Percentiles rank a stretch among this genome's conserved stretches.
Evolutionary conservation across 2,113 vertebrate species (phyloP).

Genomic region (Sinocyclocheilus anophthalmus): DNA sequence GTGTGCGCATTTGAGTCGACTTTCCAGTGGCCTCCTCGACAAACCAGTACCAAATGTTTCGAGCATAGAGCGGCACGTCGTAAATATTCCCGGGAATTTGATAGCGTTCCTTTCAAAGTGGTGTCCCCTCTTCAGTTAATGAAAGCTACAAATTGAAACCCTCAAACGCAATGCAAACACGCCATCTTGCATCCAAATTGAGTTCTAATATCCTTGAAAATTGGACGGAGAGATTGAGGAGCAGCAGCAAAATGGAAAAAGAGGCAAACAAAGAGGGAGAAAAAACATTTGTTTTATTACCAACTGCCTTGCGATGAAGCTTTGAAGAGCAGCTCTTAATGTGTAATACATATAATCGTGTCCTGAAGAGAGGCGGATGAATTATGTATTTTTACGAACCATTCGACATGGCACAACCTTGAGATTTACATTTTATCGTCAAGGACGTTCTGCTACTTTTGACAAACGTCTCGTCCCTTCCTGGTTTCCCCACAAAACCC

Average conservation of each 20-base stretch:
- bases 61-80: slow-evolving; percentile 39
- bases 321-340: slow-evolving; percentile 63
- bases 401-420: slow-evolving; percentile 76
- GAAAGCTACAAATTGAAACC: slow-evolving; percentile 59
- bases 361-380: slow-evolving; percentile 73
- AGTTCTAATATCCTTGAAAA: slow-evolving; percentile 62
- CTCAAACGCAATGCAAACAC: slow-evolving; percentile 47
- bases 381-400: slow-evolving; percentile 76
- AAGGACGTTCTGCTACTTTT: slow-evolving; percentile 71
- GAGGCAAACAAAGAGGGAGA: neutral
- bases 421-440: slow-evolving; percentile 82
- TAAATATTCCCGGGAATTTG: slow-evolving; percentile 62
- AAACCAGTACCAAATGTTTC: slow-evolving; percentile 71
- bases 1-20: neutral
- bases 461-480: slow-evolving; percentile 58
- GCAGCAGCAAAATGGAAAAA: slow-evolving; percentile 3
- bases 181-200: slow-evolving; percentile 60
- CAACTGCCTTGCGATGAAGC: slow-evolving; percentile 59
- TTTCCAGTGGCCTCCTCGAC: slow-evolving; percentile 62
- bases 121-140: slow-evolving; percentile 54
- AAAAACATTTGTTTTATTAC: slow-evolving; percentile 39
- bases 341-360: slow-evolving; percentile 69
- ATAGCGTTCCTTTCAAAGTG: slow-evolving; percentile 62
- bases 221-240: slow-evolving; percentile 40
- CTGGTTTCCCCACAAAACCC: slow-evolving; percentile 54